phyloP scores from a whole-genome alignment of 2,888 invertebrate species.

The Patella depressa region DNA sequence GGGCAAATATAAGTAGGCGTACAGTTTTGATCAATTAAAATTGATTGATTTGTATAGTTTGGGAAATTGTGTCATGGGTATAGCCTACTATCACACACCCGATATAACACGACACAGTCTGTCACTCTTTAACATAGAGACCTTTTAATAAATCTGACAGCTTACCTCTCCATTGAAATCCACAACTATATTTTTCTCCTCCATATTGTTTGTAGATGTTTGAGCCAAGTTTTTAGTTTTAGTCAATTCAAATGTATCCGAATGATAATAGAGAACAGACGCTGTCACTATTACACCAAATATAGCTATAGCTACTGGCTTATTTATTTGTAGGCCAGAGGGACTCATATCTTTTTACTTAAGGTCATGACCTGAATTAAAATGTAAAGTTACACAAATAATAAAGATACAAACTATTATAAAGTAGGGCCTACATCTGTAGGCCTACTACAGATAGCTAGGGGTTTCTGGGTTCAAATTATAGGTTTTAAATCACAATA shows the following conservation, averaged over 20 bases:
- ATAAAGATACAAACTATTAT: too few relatives aligned
- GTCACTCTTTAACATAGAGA: too few relatives aligned
- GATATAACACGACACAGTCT: too few relatives aligned
- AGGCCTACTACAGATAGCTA: too few relatives aligned
- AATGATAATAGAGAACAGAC: neutral
- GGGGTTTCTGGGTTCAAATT: too few relatives aligned
- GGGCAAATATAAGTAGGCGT: too few relatives aligned
- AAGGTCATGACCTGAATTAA: neutral
- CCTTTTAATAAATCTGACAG: neutral
- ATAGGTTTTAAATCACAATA: too few relatives aligned
- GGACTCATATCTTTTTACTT: conserved; percentile 32
- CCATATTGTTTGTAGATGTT: neutral
- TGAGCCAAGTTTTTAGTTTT: neutral
- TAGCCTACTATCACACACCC: too few relatives aligned
- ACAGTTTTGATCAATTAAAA: too few relatives aligned
- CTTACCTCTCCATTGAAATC: neutral
- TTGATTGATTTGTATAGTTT: too few relatives aligned
- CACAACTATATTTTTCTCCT: neutral
- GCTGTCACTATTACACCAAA: conserved; percentile 13
- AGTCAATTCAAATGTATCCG: conserved; percentile 1
- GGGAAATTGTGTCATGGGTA: too few relatives aligned
- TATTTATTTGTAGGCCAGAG: conserved; percentile 40
- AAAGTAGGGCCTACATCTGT: too few relatives aligned
- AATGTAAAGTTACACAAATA: neutral
- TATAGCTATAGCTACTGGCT: conserved; percentile 28